These are phyloP conservation scores for Muscicapa comitata DNA, from an alignment of 2,797 vertebrate species.

Conservation along the genomic window DNA sequence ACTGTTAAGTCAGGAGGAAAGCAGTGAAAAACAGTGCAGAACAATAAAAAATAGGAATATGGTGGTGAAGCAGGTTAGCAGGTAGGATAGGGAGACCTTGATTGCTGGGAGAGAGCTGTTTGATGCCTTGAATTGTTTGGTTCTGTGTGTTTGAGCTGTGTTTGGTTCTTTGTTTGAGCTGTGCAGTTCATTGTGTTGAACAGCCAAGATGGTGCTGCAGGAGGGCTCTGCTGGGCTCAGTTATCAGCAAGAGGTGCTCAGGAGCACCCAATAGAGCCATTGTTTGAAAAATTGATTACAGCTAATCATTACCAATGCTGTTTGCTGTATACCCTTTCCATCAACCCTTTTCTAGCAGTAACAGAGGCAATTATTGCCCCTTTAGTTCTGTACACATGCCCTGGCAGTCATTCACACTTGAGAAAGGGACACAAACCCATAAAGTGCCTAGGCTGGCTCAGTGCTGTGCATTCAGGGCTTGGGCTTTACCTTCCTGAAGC, in stretches of 20 bases:
- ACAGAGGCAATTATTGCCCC: background rate
- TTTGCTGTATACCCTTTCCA: background rate
- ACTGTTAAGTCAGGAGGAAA: background rate
- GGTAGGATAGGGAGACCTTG: background rate
- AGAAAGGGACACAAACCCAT: background rate
- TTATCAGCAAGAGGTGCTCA: background rate
- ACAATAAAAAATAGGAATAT: background rate
- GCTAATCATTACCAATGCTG: background rate
- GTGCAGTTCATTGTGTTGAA: background rate
- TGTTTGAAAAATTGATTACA: background rate
- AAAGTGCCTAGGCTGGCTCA: background rate
- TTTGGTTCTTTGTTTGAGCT: background rate
- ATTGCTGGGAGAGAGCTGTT: background rate
- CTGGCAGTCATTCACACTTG: background rate
- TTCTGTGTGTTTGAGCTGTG: background rate
- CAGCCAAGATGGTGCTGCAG: background rate
- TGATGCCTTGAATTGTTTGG: background rate
- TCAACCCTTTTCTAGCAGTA: background rate
- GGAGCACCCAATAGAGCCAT: background rate
- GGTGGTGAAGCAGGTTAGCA: background rate
- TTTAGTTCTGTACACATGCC: background rate
- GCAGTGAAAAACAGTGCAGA: background rate
- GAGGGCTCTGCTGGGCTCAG: background rate
- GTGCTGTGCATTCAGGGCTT: background rate
- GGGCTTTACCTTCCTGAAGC: background rate